Percentiles rank a stretch among this genome's conserved stretches.
Conservation (phyloP, 2,888 invertebrate genomes). For the Globia sparganii region DNA sequence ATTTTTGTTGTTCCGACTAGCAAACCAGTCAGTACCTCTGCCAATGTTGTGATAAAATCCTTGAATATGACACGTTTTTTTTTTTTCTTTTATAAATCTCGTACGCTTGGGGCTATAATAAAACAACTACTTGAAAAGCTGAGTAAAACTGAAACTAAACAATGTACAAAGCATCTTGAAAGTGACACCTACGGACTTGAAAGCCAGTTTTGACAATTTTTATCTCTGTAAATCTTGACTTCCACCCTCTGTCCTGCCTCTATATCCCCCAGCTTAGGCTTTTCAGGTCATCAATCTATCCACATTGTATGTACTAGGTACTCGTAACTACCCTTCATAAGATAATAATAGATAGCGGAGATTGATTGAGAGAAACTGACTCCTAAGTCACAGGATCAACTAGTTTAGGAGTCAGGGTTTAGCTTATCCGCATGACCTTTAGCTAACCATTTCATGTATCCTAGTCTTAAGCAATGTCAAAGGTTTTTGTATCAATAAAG, state of each 20-base stretch:
- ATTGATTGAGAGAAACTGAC: no score
- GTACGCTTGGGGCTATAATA: background rate
- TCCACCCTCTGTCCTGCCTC: background rate
- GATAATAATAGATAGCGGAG: background rate
- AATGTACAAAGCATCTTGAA: background rate
- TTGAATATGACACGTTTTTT: slow-evolving; percentile 21
- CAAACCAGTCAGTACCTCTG: slow-evolving; percentile 14
- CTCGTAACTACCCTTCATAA: background rate
- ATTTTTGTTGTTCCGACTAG: slow-evolving; percentile 23
- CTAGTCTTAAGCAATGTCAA: no score
- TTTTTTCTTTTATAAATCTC: background rate
- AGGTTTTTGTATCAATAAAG: no score
- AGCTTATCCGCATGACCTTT: no score
- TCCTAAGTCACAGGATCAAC: no score
- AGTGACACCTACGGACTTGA: background rate
- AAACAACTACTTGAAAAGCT: background rate
- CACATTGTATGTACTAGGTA: background rate
- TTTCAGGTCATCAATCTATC: background rate
- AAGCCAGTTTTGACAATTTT: background rate
- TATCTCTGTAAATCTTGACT: fast-evolving
- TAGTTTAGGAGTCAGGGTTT: no score
- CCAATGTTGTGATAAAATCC: slow-evolving; percentile 11
- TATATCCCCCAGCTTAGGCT: background rate
- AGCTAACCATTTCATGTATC: no score
- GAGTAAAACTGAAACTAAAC: no score